Evolutionary conservation across 2,113 vertebrate genomes (phyloP).

Genomic region (Puma concolor): DNA sequence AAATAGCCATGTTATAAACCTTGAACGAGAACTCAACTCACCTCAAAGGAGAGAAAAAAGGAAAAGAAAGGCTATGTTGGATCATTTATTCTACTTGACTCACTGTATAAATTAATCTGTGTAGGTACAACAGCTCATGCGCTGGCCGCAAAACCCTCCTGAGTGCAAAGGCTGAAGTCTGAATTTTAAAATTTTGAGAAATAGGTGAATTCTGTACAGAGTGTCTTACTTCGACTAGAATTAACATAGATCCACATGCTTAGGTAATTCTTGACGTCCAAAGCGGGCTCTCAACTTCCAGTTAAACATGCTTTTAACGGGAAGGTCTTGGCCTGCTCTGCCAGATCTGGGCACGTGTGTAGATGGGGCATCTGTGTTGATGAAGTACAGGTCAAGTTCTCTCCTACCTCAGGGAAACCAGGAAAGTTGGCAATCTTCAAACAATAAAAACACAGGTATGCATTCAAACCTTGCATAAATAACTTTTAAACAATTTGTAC

Average conservation of each 20-base stretch:
- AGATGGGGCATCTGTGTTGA: conserved; percentile 82
- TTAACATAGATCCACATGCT: conserved; percentile 87
- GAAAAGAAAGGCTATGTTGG: conserved; percentile 76
- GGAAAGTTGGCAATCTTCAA: conserved; percentile 88
- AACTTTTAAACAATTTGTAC: conserved; percentile 97
- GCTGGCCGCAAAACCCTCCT: conserved; percentile 86
- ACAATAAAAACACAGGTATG: conserved; percentile 90
- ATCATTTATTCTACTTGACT: conserved; percentile 84
- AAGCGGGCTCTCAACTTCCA: conserved; percentile 85
- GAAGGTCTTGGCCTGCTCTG: conserved; percentile 83
- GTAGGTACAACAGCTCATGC: conserved; percentile 86
- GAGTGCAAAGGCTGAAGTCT: conserved; percentile 85
- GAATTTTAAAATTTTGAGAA: conserved; percentile 83
- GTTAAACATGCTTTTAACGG: conserved; percentile 87
- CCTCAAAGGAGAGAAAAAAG: conserved; percentile 80
- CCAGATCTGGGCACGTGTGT: conserved; percentile 83
- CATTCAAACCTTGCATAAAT: conserved; percentile 95
- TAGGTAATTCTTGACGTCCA: conserved; percentile 84
- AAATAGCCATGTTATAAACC: conserved; percentile 84
- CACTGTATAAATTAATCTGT: conserved; percentile 84
- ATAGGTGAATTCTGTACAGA: conserved; percentile 85
- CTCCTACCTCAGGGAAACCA: conserved; percentile 85
- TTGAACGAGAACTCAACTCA: conserved; percentile 85
- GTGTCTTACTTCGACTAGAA: conserved; percentile 84
- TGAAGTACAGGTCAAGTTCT: conserved; percentile 85